Evolutionary conservation across 2,888 invertebrate species (phyloP), one percentile per base, ranked within the genome.

Genomic region (Eupithecia pulchellata): DNA sequence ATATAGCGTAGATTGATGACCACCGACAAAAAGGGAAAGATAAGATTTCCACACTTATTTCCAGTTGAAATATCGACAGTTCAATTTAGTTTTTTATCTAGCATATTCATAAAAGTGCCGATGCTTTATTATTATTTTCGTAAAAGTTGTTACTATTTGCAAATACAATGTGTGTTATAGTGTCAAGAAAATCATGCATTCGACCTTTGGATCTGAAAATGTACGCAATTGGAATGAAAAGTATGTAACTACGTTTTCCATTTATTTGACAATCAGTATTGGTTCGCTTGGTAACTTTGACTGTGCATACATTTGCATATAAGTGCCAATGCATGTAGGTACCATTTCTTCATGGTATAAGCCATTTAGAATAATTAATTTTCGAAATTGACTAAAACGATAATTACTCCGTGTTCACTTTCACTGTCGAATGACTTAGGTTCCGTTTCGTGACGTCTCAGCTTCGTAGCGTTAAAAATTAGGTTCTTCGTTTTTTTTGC

Each of bases 341-440:
- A 66, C 27, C 32, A 57, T 70, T 68, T 60, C 39, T 32, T 32
- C 58, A 64, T 42, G 3, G 9, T 47, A 47, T 47, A 20, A 30
- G n/a, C 58, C 8, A 69, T 61, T 64, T 57, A 34, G 62, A 62
- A 32, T 29, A 65, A 71, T 68, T 62, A 25, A 61, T 64, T 64
- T 60, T 69, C 66, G 55, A 73, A 71, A 70, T 69, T 74, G 75
- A 62, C 60, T 71, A 73, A 77, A 77, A 75, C 72, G 73, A 77
- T 76, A 84, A 89, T 89, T 86, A 83, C 82, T 86, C 85, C 81
- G 86, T 84, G 80, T 84, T 90, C 83, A 92, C 93, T 92, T 93
- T 93, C 92, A 92, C 92, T 89, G 79, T 79, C 82, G 79, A 86
- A 85, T 83, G 81, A 89, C 87, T 91, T 89, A 87, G 88, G 86